These are phyloP conservation scores for Rhinolophus sinicus DNA, from an alignment of 2,113 vertebrate genomes.

Conservation along the genomic window DNA sequence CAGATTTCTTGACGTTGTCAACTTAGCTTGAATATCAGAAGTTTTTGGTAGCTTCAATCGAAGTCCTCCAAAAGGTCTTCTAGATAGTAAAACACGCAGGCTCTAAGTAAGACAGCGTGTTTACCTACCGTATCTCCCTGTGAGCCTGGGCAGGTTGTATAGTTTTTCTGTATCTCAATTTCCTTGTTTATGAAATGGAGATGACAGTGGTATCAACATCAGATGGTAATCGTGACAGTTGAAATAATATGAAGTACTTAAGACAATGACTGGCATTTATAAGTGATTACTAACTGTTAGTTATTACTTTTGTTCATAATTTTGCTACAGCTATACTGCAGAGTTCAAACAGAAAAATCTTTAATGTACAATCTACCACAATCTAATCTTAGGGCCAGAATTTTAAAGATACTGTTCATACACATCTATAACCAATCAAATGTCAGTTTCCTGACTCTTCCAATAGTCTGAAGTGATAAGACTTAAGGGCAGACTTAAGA, in stretches of 20 bases:
- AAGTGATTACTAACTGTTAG: background rate
- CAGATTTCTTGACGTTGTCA: background rate
- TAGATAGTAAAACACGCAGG: background rate
- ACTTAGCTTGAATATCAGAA: background rate
- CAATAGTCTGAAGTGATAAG: background rate
- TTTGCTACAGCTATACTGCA: background rate
- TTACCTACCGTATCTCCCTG: background rate
- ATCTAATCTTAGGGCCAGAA: background rate
- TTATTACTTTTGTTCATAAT: background rate
- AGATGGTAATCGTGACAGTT: background rate
- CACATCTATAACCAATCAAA: background rate
- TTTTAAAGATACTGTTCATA: background rate
- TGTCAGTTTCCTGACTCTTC: background rate
- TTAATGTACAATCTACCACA: background rate
- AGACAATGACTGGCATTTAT: background rate
- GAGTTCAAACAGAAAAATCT: background rate
- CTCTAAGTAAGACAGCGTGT: background rate
- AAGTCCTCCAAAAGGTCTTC: background rate
- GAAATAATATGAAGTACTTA: background rate
- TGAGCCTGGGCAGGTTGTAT: background rate
- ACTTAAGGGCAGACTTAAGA: no score
- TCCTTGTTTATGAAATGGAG: background rate
- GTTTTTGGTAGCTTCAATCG: background rate
- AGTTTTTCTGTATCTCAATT: background rate
- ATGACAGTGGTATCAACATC: background rate